Evolutionary conservation across 2,797 vertebrate species (phyloP), one percentile per base, ranked within the genome.

Genomic region (Bradypodion pumilum): DNA sequence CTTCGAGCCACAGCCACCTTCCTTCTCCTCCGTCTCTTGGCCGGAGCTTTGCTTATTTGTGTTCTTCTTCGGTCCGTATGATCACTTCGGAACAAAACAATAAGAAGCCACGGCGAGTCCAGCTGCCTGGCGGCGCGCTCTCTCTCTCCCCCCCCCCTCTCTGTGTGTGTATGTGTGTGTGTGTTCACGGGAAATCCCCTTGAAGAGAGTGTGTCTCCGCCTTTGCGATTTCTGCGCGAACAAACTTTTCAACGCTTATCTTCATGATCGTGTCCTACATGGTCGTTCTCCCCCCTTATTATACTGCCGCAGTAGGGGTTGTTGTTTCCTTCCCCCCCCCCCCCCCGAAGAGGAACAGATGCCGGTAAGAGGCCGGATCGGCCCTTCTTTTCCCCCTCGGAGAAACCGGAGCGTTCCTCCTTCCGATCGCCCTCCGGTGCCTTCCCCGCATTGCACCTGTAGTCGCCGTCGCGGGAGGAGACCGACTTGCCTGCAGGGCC

Each of bases 361-460:
- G 52, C 19, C 5, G 52, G 46, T 12, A 1, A 49, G 46, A 37
- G 37, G 3, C 37, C 37, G 25, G 29, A n/a, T 29, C 27, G 44
- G 40, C 5, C 29, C n/a, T 27, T 42, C n/a, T 19, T 42, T 37
- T 49, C 46, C 46, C 8, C 13, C 46, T 49, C 46, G 9, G 46
- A 12, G 46, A 49, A 49, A 49, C 1, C 7, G 46, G 46, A 7
- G 46, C 9, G 13, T 49, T 10, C 46, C 46, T 49, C 46, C 52
- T 56, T 56, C 4, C 8, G 52, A 56, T 40, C 44, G 46, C 70
- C 52, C 68, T 49, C 40, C 29, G 66, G 15, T 44, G 82, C 82
- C 46, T 56, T 16, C 83, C 19, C 37, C 1, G 37, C n/a, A n/a
- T n/a, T 81, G 84, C 84, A 85, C 84, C 84, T 85, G 84, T 69